Evolutionary conservation across 2,797 vertebrate genomes (phyloP).

Genomic region (Distichodus sexfasciatus): DNA sequence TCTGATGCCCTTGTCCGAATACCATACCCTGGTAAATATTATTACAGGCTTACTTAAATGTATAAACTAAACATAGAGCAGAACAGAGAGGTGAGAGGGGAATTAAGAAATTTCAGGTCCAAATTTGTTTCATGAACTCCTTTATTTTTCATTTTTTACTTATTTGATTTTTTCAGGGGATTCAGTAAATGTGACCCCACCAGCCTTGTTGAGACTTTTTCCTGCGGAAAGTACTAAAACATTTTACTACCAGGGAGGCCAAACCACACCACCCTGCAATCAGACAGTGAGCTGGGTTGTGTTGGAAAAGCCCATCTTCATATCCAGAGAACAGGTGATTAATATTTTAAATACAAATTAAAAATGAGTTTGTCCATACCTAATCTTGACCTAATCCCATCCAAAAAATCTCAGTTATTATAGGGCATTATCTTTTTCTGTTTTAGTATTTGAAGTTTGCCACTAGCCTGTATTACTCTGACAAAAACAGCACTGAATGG

Average conservation of each 20-base stretch:
- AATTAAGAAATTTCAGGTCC: too few species aligned
- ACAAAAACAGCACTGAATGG: neutral
- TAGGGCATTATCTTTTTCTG: neutral
- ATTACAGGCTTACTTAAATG: too few species aligned
- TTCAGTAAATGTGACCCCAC: neutral
- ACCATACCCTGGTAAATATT: slow-evolving; percentile 3
- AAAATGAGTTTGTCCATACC: neutral
- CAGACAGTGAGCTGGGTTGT: slow-evolving; percentile 19
- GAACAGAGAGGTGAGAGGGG: too few species aligned
- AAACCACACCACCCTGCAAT: slow-evolving; percentile 16
- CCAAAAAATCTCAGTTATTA: too few species aligned
- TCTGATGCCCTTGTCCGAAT: neutral
- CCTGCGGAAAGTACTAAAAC: neutral
- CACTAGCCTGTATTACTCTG: neutral
- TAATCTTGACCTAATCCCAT: too few species aligned
- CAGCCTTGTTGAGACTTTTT: neutral
- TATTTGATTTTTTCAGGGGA: neutral
- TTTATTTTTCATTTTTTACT: neutral
- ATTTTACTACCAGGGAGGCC: slow-evolving; percentile 15
- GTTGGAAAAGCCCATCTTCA: slow-evolving; percentile 21
- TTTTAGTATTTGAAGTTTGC: slow-evolving; percentile 24
- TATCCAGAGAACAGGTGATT: slow-evolving; percentile 19
- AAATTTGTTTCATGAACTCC: too few species aligned
- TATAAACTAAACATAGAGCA: too few species aligned
- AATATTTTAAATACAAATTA: neutral